Conservation (phyloP, 2,113 vertebrate species). For the Cinclus mexicanus region DNA sequence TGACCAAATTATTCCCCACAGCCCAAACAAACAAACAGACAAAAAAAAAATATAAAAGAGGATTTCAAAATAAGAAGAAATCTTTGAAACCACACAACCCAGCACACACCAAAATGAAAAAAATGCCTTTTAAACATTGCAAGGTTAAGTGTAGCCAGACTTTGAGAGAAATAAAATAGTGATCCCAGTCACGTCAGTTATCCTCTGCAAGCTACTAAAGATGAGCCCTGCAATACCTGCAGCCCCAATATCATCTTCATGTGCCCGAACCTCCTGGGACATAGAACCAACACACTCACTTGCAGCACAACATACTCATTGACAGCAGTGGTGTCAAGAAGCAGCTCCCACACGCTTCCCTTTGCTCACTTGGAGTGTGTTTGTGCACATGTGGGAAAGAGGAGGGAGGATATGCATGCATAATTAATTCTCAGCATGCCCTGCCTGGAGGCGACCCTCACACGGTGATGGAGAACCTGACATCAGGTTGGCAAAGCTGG, state of each 20-base stretch:
- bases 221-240: neutral
- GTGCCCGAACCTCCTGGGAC: neutral
- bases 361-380: neutral
- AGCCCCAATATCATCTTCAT: neutral
- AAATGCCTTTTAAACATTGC: neutral
- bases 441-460: constrained; percentile 19
- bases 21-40: neutral
- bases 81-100: neutral
- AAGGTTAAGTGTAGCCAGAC: neutral
- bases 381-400: neutral
- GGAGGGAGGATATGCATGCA: neutral
- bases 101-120: neutral
- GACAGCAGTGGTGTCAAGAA: neutral
- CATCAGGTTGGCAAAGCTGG: constrained; percentile 12
- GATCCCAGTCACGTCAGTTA: neutral
- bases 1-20: neutral
- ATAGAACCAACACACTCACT: neutral
- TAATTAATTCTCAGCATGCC: neutral
- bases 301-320: neutral
- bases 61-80: neutral
- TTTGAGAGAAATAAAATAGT: neutral
- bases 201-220: neutral
- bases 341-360: neutral
- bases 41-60: neutral
- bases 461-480: constrained; percentile 15